phyloP scores from a whole-genome alignment of 2,113 vertebrate genomes.

The Chaetops frenatus region DNA sequence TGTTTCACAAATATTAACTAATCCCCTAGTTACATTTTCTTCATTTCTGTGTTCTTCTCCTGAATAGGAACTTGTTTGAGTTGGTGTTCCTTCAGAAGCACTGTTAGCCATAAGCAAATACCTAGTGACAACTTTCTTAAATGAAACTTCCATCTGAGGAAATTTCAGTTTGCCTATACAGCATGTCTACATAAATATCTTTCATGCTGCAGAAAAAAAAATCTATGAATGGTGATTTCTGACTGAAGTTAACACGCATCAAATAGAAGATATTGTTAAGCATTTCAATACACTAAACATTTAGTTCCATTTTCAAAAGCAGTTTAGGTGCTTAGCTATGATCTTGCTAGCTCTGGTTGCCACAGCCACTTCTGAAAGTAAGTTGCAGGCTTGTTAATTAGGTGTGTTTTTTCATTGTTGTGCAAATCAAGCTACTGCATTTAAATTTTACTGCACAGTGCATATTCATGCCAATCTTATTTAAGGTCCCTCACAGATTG shows the following conservation, averaged over 20 bases:
- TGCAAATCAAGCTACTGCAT: not conserved
- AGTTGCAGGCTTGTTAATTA: not conserved
- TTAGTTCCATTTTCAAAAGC: not conserved
- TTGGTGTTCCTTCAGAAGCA: slow-evolving; percentile 13
- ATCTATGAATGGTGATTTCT: not conserved
- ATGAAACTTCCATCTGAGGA: not conserved
- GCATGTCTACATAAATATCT: not conserved
- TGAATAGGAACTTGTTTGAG: slow-evolving; percentile 2
- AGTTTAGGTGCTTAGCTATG: not conserved
- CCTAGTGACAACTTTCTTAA: not conserved
- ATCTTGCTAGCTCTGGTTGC: not conserved
- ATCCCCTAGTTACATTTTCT: slow-evolving; percentile 31
- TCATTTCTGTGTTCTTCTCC: not conserved
- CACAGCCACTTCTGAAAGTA: not conserved
- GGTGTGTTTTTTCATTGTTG: not conserved
- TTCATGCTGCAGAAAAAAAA: not conserved
- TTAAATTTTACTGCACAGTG: not conserved
- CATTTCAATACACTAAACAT: not conserved
- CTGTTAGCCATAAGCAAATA: not conserved
- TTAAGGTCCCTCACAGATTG: not conserved
- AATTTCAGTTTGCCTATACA: not conserved
- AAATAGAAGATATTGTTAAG: not conserved
- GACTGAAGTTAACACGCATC: not conserved
- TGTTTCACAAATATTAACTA: slow-evolving; percentile 67
- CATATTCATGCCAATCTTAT: not conserved